These are phyloP conservation scores for Acinonyx jubatus DNA, from an alignment of 2,113 vertebrate species.

Conservation along the genomic window DNA sequence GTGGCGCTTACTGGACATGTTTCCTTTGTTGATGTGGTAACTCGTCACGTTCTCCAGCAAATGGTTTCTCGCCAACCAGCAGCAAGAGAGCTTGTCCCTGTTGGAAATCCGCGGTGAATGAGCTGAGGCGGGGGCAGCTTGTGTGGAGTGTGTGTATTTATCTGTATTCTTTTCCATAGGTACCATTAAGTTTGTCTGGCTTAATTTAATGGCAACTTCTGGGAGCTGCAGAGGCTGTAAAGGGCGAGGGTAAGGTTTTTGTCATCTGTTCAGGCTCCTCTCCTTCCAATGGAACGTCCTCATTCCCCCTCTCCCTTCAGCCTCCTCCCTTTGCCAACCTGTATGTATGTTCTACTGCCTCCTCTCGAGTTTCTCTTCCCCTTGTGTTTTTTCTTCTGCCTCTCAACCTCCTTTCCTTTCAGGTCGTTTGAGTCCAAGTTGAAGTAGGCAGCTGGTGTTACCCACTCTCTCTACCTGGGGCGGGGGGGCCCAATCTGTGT, in stretches of 20 bases:
- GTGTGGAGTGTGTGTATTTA: constrained; percentile 92
- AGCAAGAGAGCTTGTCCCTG: constrained; percentile 57
- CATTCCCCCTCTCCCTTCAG: constrained; percentile 77
- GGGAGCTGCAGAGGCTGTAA: constrained; percentile 92
- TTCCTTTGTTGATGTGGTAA: constrained; percentile 43
- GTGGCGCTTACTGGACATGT: background rate
- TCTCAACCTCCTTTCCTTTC: constrained; percentile 97
- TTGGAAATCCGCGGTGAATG: constrained; percentile 61
- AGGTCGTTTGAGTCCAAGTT: constrained; percentile 95
- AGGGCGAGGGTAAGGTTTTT: constrained; percentile 99
- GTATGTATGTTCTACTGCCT: constrained; percentile 83
- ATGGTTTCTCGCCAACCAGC: constrained; percentile 59
- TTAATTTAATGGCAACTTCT: constrained; percentile 98
- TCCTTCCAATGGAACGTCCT: constrained; percentile 85
- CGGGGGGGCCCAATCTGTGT: constrained; percentile 85
- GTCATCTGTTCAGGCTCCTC: constrained; percentile 94
- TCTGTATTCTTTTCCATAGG: constrained; percentile 99
- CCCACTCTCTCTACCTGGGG: constrained; percentile 70
- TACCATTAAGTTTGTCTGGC: constrained; percentile 99
- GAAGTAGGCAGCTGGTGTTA: constrained; percentile 91
- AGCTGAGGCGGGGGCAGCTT: constrained; percentile 71
- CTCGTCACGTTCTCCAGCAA: constrained; percentile 26
- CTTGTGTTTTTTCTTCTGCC: constrained; percentile 89
- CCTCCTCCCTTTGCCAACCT: constrained; percentile 75
- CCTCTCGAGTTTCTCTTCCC: constrained; percentile 82